These are phyloP conservation scores for Lepisosteus oculatus DNA, from an alignment of 2,113 vertebrate species.

Conservation along the genomic window DNA sequence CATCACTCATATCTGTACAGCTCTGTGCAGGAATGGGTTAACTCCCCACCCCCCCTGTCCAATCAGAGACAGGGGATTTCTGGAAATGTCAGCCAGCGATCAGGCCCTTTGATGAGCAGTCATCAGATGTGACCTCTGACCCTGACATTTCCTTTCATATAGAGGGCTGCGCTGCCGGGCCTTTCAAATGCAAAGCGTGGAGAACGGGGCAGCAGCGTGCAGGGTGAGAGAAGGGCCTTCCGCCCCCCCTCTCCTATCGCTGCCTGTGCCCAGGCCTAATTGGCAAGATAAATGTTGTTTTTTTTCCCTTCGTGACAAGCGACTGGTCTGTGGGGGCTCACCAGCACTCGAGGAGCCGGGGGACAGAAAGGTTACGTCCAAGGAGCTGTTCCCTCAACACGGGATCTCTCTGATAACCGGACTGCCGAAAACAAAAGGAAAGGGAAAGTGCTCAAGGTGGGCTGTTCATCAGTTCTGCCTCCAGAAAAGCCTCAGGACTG, in stretches of 20 bases:
- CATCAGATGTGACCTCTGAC: constrained; percentile 40
- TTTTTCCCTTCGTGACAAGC: constrained; percentile 16
- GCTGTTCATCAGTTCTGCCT: no score
- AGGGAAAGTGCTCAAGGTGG: no score
- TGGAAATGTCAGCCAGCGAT: constrained; percentile 38
- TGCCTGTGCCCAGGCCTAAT: constrained; percentile 35
- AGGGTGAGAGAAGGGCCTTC: constrained; percentile 1
- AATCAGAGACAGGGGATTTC: not conserved
- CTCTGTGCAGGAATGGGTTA: constrained; percentile 6
- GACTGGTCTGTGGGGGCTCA: constrained; percentile 22
- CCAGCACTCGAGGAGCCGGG: constrained; percentile 5
- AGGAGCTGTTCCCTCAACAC: no score
- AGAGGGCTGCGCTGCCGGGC: constrained; percentile 6
- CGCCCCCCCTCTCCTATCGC: constrained; percentile 10
- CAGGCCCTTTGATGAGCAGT: constrained; percentile 33
- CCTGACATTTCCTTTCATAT: constrained; percentile 63
- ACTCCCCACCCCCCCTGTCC: constrained; percentile 7
- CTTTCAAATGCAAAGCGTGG: constrained; percentile 51
- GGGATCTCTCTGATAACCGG: no score
- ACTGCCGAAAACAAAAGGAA: no score
- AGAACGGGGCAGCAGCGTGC: not conserved
- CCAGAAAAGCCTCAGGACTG: no score
- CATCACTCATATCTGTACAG: no score
- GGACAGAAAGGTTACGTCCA: constrained; percentile 18
- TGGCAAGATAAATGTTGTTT: constrained; percentile 35